Conservation (phyloP, 2,888 invertebrate species). For the Erebia aethiops region DNA sequence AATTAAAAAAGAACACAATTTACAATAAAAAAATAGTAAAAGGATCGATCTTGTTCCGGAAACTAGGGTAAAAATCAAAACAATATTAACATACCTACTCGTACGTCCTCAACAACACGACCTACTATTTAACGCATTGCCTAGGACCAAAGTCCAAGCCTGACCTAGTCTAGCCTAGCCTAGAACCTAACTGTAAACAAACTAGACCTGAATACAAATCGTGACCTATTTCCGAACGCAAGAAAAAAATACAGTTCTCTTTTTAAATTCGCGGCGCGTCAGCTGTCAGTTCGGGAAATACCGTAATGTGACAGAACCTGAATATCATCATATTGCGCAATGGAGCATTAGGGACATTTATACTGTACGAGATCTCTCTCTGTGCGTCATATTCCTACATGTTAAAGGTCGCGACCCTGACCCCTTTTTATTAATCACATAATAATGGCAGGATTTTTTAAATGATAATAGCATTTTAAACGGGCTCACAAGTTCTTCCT, state of each 20-base stretch:
- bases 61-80: not conserved
- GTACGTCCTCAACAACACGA: not conserved
- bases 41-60: not conserved
- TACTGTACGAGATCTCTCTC: not conserved
- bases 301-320: constrained; percentile 39
- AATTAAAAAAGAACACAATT: too few relatives aligned
- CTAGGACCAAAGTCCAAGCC: constrained; percentile 1
- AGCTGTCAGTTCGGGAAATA: constrained; percentile 43
- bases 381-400: not conserved
- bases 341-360: constrained; percentile 38
- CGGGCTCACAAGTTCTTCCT: too few relatives aligned
- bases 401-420: too few relatives aligned
- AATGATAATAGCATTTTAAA: too few relatives aligned
- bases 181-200: constrained; percentile 30
- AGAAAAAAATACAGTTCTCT: constrained; percentile 56
- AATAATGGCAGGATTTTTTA: too few relatives aligned
- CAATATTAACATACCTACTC: not conserved
- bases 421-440: too few relatives aligned
- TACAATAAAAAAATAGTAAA: not conserved
- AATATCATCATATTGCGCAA: constrained; percentile 42
- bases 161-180: constrained; percentile 21
- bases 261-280: constrained; percentile 73
- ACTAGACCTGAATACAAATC: constrained; percentile 52
- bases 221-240: constrained; percentile 53
- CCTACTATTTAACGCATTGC: constrained; percentile 12